A percentile compares a stretch with the other conserved stretches of the same genome.
Evolutionary conservation across 1,140 invertebrate genomes (phyloP).

Genomic region (Drosophila setifemur): DNA sequence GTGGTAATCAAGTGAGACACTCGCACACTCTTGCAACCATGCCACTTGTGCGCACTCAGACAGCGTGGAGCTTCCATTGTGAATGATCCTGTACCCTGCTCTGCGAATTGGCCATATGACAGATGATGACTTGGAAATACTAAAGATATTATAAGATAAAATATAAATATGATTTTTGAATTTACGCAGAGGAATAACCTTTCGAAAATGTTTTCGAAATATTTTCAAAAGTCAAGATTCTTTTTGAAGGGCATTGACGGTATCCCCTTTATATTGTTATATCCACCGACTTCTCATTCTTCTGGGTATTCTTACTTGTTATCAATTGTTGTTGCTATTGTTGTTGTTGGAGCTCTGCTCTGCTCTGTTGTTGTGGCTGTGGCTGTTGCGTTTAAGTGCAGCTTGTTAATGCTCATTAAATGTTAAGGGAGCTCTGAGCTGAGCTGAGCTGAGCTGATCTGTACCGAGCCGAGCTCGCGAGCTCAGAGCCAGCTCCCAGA

Average conservation of each 20-base stretch:
- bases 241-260: conserved; percentile 25
- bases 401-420: conserved; percentile 81
- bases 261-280: background rate
- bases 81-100: conserved; percentile 46
- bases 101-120: conserved; percentile 3
- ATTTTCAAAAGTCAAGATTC: background rate
- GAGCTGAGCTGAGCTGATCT: conserved; percentile 21
- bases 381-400: conserved; percentile 79
- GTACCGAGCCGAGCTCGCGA: conserved; percentile 14
- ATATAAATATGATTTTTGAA: too few relatives aligned
- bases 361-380: conserved; percentile 57
- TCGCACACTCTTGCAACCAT: conserved; percentile 42
- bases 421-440: conserved; percentile 63
- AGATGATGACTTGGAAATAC: too few relatives aligned
- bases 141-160: too few relatives aligned
- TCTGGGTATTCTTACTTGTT: conserved; percentile 62
- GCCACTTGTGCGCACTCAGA: conserved; percentile 55
- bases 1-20: conserved; percentile 69
- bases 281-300: background rate
- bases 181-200: too few relatives aligned
- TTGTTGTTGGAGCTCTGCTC: conserved; percentile 33
- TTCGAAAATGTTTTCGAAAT: background rate
- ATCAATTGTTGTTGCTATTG: conserved; percentile 76
- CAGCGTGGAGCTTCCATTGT: conserved; percentile 64
- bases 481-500: conserved; percentile 16